Percentiles rank a stretch among this genome's conserved stretches.
These are phyloP conservation scores for Pyrgilauda ruficollis DNA, from an alignment of 2,113 vertebrate genomes.

Conservation along the genomic window DNA sequence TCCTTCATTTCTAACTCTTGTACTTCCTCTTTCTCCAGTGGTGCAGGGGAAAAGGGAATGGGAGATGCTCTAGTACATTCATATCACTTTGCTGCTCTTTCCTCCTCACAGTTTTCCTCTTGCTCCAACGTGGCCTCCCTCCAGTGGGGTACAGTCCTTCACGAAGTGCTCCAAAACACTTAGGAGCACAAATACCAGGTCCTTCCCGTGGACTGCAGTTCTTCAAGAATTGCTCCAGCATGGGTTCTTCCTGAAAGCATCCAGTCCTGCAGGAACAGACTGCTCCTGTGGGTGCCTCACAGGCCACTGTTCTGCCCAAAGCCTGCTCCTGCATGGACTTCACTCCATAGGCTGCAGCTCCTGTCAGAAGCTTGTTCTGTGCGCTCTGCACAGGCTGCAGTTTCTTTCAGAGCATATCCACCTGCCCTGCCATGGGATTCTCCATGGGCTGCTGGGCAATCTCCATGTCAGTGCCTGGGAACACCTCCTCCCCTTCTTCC, in stretches of 20 bases:
- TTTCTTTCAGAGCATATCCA: background rate
- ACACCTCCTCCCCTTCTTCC: background rate
- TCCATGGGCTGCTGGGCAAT: background rate
- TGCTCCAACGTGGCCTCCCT: fast-evolving
- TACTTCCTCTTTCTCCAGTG: fast-evolving
- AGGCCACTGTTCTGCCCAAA: background rate
- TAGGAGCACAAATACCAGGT: background rate
- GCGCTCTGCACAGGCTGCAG: background rate
- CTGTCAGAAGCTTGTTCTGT: background rate
- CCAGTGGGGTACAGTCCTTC: background rate
- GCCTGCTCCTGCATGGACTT: background rate
- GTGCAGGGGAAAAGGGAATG: background rate
- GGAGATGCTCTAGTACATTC: background rate
- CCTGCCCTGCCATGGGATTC: background rate
- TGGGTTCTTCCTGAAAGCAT: background rate
- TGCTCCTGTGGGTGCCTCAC: background rate
- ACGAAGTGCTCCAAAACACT: background rate
- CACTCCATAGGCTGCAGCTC: background rate
- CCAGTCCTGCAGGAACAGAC: background rate
- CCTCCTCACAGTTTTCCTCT: background rate
- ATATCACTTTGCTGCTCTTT: background rate
- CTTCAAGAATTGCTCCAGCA: background rate
- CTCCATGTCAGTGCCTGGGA: background rate
- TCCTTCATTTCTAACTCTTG: background rate
- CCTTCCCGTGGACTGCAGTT: background rate